Evolutionary conservation across 1,140 invertebrate genomes (phyloP), one percentile per base, ranked within the genome.

Genomic region (Drosophila paulistorum): DNA sequence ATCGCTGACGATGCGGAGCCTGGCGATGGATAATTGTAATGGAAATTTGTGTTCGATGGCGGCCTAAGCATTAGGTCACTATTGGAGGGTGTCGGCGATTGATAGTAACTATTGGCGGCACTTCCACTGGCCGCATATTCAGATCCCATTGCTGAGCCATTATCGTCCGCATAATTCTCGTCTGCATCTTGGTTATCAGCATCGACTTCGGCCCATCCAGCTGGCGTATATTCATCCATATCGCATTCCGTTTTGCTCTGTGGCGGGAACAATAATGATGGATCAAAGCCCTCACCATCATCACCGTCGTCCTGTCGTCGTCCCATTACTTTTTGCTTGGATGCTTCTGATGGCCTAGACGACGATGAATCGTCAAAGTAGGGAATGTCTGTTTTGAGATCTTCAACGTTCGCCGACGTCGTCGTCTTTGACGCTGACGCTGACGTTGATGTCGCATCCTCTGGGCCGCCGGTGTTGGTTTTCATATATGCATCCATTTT

Each of bases 351-450:
- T 33, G 57, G 58, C 58, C 42, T 30, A 3, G 61, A 13, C 13
- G 63, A 63, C 17, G 65, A 63, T 14, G 69, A 73, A 45, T 84
- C 77, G 48, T 74, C 76, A 48, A 90, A 90, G 73, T 66, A 91
- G 57, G 89, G 89, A 91, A 91, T 91, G 89, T 89, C 85, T 76
- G 73, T 79, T 81, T 91, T 89, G 70, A 83, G 79, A 69, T 91
- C 84, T 70, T 91, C 81, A 70, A 70, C 54, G 23, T 89, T 80
- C 55, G 77, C 74, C 64, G 37, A 65, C 35, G 23, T 59, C 33
- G 54, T 72, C 71, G 67, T 66, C 66, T 45, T 37, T 26, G 23
- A 26, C 4, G 23, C 3, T 26, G 23, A 67, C n/a, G 35, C 17
- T 69, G 66, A 64, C 26, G 39, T 26, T 61, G 65, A 30, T 14